Percentiles rank a stretch among this genome's conserved stretches.
phyloP scores from a whole-genome alignment of 2,113 vertebrate genomes.

The Cercocebus atys region DNA sequence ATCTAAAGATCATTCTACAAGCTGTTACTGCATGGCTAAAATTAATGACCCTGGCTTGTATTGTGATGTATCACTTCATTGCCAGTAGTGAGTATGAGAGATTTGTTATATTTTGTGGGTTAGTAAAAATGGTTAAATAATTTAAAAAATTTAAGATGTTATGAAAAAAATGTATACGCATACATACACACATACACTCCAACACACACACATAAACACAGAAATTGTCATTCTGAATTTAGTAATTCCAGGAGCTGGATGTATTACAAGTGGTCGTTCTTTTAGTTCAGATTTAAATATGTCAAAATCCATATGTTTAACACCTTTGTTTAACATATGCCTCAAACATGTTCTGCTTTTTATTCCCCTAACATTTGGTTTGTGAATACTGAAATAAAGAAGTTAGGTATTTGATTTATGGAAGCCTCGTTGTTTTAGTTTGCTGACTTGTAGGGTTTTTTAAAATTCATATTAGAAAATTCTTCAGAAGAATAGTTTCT shows the following conservation, averaged over 20 bases:
- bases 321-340: conserved; percentile 61
- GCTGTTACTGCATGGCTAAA: not conserved
- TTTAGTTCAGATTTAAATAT: conserved; percentile 61
- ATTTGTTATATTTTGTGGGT: not conserved
- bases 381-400: conserved; percentile 46
- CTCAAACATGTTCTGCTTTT: conserved; percentile 42
- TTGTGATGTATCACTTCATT: not conserved
- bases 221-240: not conserved
- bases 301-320: conserved; percentile 53
- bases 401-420: conserved; percentile 35
- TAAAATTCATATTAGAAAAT: conserved; percentile 2
- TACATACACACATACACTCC: not conserved
- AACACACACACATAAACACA: not conserved
- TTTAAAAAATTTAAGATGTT: not conserved
- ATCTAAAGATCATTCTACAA: not conserved
- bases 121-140: conserved; percentile 7
- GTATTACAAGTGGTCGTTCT: not conserved
- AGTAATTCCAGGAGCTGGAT: conserved; percentile 23
- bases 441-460: not conserved
- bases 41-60: not conserved
- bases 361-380: conserved; percentile 38
- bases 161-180: not conserved
- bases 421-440: not conserved
- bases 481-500: conserved; percentile 11
- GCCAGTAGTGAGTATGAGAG: not conserved